Percentiles rank a stretch among this genome's conserved stretches.
phyloP scores from a whole-genome alignment of 2,797 vertebrate species.

The Acanthiza pusilla region DNA sequence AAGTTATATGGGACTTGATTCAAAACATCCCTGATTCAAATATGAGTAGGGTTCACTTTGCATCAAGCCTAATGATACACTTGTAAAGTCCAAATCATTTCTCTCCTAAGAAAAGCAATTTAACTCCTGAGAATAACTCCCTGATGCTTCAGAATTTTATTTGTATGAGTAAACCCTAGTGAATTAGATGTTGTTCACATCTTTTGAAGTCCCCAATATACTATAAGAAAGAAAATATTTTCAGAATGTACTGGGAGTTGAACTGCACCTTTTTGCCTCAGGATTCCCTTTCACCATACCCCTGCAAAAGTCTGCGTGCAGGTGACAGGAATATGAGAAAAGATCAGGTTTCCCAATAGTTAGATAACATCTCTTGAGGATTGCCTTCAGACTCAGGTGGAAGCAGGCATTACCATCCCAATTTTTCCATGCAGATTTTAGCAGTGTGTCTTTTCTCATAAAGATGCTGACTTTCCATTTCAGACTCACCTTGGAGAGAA shows the following conservation, averaged over 20 bases:
- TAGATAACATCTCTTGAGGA: not conserved
- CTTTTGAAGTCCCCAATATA: not conserved
- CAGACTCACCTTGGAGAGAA: conserved; percentile 79
- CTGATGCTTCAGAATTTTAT: not conserved
- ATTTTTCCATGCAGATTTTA: not conserved
- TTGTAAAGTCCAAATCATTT: not conserved
- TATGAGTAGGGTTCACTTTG: not conserved
- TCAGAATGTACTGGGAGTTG: not conserved
- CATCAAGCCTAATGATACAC: not conserved
- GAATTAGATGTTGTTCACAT: not conserved
- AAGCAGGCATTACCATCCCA: not conserved
- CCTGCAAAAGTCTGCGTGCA: not conserved
- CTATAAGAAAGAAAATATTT: not conserved
- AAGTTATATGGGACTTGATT: not conserved
- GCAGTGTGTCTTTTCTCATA: not conserved
- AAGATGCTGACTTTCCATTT: not conserved
- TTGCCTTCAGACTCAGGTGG: fast-evolving
- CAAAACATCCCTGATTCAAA: not conserved
- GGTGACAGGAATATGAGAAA: not conserved
- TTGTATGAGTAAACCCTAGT: not conserved
- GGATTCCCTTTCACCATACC: not conserved
- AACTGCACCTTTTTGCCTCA: not conserved
- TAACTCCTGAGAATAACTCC: not conserved
- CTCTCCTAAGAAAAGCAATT: not conserved
- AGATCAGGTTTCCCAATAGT: not conserved